Conservation (phyloP, 2,888 invertebrate genomes). For the Norana najaformis region DNA sequence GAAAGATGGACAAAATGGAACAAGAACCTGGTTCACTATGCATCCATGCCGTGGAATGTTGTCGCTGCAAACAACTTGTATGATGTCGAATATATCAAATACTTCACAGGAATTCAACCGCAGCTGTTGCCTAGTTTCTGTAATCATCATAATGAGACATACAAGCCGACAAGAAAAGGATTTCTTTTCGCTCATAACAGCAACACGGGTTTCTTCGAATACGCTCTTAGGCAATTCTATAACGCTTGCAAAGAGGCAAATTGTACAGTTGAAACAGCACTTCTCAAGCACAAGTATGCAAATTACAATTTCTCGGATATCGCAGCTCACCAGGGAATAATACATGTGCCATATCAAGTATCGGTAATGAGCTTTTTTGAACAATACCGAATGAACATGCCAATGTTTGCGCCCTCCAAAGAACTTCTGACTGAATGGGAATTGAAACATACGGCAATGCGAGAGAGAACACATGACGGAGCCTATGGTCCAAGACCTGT, state of each 20-base stretch:
- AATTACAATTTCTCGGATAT: neutral
- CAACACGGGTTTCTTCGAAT: neutral
- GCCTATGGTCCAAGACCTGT: conserved; percentile 26
- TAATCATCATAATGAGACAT: neutral
- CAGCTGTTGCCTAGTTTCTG: too few relatives aligned
- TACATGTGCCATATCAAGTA: conserved; percentile 20
- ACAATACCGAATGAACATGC: conserved; percentile 43
- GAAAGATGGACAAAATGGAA: too few relatives aligned
- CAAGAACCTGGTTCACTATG: too few relatives aligned
- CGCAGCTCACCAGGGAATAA: neutral
- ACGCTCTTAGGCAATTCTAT: neutral
- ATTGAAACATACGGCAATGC: conserved; percentile 35
- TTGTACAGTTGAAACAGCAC: neutral
- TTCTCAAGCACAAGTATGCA: neutral
- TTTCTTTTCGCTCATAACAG: neutral
- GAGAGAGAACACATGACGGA: conserved; percentile 36
- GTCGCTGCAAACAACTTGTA: too few relatives aligned
- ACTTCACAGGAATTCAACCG: too few relatives aligned
- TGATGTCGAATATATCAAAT: too few relatives aligned
- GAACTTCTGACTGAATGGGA: conserved; percentile 39
- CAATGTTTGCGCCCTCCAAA: conserved; percentile 39
- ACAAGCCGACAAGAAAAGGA: neutral
- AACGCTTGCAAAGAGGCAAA: neutral
- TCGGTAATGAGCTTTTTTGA: conserved; percentile 42
- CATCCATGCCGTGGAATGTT: too few relatives aligned